phyloP scores from a whole-genome alignment of 35 echinoderm and acorn worm species.

The Chiridota heheva region DNA sequence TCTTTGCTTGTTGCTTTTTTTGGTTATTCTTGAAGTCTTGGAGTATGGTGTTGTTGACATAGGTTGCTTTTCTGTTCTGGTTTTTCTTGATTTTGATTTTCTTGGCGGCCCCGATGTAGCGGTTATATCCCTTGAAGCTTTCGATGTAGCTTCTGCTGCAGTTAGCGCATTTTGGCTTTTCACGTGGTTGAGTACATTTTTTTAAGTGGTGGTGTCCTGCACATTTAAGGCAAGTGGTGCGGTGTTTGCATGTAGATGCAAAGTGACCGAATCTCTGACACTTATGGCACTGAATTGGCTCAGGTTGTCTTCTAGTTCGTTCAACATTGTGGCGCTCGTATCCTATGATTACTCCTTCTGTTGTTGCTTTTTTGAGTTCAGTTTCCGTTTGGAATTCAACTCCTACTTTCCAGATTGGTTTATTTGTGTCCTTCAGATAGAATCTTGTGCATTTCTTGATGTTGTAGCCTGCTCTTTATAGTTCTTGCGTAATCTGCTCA shows the following conservation, averaged over 20 bases:
- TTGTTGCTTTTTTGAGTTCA: not conserved
- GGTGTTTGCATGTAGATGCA: not conserved
- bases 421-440: not conserved
- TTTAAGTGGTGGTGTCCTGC: not conserved
- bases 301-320: not conserved
- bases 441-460: too few relatives aligned
- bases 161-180: not conserved
- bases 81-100: too few relatives aligned
- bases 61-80: too few relatives aligned
- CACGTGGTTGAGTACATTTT: not conserved
- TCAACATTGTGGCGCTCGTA: not conserved
- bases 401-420: not conserved
- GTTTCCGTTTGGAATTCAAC: not conserved
- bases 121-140: not conserved
- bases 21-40: too few relatives aligned
- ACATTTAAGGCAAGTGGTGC: not conserved
- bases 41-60: too few relatives aligned
- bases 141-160: not conserved
- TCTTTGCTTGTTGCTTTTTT: too few relatives aligned
- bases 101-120: not conserved
- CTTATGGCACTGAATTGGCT: not conserved
- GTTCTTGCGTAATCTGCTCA: too few relatives aligned
- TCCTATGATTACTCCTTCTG: not conserved
- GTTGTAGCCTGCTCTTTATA: too few relatives aligned
- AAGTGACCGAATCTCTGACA: slow-evolving; percentile 2